Evolutionary conservation across 1,140 invertebrate species (phyloP).

Genomic region (Bombus polaris): DNA sequence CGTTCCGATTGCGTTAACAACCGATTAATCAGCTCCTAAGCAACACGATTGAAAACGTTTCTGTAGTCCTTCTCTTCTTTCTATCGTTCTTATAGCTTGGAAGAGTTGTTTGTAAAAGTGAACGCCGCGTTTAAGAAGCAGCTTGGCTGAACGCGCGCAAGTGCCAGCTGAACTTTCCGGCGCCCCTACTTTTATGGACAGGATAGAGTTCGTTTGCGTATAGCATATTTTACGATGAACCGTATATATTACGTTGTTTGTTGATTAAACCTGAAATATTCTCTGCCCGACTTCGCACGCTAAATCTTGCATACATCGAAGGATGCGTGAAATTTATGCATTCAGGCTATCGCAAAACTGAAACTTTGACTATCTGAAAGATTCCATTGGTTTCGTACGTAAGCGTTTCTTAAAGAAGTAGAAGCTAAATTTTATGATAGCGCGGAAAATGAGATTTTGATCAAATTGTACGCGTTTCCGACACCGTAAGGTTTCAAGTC

Average conservation of each 20-base stretch:
- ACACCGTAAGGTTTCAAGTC: background rate
- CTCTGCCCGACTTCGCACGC: background rate
- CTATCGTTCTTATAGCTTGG: background rate
- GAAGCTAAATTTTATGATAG: background rate
- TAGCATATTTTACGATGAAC: background rate
- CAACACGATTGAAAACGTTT: background rate
- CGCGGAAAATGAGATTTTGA: no score
- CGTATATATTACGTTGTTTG: background rate
- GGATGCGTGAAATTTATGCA: background rate
- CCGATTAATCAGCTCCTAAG: background rate
- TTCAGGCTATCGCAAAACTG: background rate
- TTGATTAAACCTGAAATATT: slow-evolving; percentile 11
- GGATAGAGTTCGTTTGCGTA: no score
- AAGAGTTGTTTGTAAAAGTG: background rate
- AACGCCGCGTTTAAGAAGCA: background rate
- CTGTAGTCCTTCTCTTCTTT: no score
- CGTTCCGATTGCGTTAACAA: background rate
- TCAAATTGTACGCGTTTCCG: background rate
- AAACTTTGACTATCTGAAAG: no score
- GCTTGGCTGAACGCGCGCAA: background rate
- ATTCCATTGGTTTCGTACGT: no score
- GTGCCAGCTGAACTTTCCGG: background rate
- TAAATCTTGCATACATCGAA: background rate
- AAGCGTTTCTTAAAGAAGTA: background rate
- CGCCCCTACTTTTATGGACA: slow-evolving; percentile 8